Percentiles rank a stretch among this genome's conserved stretches.
These are phyloP conservation scores for Harlomillsia oculata DNA, from an alignment of 1,140 invertebrate genomes.

Conservation along the genomic window DNA sequence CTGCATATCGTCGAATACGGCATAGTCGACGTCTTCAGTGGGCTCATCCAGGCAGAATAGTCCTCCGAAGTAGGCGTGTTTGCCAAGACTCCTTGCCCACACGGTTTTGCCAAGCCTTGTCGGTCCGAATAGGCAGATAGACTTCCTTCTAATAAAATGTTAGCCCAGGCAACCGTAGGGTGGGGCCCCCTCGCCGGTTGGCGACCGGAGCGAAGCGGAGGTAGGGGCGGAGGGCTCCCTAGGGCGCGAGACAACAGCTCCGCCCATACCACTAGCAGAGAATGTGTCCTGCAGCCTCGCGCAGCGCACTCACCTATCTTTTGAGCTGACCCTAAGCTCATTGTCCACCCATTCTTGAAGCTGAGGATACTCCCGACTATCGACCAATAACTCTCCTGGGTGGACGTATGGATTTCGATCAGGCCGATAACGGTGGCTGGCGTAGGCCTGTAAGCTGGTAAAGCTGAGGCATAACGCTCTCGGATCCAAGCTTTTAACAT, in stretches of 20 bases:
- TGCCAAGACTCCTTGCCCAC: not conserved
- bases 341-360: constrained; percentile 1
- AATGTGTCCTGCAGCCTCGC: no score
- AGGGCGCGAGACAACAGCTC: no score
- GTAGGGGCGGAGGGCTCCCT: no score
- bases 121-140: not conserved
- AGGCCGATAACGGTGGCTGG: not conserved
- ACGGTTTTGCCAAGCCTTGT: constrained; percentile 1
- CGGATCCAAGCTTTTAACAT: not conserved
- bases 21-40: not conserved
- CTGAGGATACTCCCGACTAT: not conserved
- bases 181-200: not conserved
- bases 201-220: not conserved
- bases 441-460: not conserved
- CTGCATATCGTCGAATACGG: constrained; percentile 1
- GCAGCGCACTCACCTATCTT: no score
- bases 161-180: not conserved
- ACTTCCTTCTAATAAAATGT: not conserved
- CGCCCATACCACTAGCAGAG: no score
- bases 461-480: not conserved
- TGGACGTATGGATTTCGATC: not conserved
- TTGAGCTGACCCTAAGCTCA: not conserved
- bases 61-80: not conserved
- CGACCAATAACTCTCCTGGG: not conserved
- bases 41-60: not conserved